Base-by-base conservation (phyloP, 2,888 invertebrate species). In the Pegoplata infirma region DNA sequence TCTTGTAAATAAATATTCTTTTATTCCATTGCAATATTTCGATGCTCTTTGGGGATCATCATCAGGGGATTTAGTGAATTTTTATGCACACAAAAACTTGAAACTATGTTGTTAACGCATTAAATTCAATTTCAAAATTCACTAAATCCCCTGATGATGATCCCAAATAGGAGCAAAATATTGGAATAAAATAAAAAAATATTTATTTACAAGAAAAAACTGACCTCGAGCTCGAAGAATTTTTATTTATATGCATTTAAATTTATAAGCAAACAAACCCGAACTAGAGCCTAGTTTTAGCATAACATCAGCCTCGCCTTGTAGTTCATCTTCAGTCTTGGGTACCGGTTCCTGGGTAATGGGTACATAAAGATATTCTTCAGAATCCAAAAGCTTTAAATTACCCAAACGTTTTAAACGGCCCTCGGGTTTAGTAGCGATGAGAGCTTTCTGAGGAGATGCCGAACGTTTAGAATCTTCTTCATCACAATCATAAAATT, bases 281-380 rank as follows among this genome's bases (percentile, higher is more conserved):
- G 96, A 94, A 84, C 96, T 94, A 1, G 96, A 94, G 1, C 97
- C 97, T 25, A 98, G 91, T 82, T 96, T 94, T 58, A 97, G 92
- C 91, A 99, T 93, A 61, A 96, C 93, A 87, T 97, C 95, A 0
- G 97, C 95, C 87, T 98, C 98, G 86, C 97, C 97, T 86, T 97
- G 96, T 75, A 98, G 89, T 89, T 98, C 96, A 90, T 99, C 99
- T 89, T 99, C 99, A 0, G 99, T 99, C 92, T 98, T 96, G 10
- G 98, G 98, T 4, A 97, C 96, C 0, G 97, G 96, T 85, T 99
- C 98, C 92, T 98, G 93, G 0, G 96, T 96, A 17, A 94, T 89
- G 0, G 97, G 97, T 78, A 96, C 92, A 88, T 94, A 97, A 63
- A 97, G 90, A 44, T 91, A 91, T 82, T 95, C 94, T 3, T 93